phyloP scores from a whole-genome alignment of 2,888 invertebrate species.

The Carterocephalus palaemon region DNA sequence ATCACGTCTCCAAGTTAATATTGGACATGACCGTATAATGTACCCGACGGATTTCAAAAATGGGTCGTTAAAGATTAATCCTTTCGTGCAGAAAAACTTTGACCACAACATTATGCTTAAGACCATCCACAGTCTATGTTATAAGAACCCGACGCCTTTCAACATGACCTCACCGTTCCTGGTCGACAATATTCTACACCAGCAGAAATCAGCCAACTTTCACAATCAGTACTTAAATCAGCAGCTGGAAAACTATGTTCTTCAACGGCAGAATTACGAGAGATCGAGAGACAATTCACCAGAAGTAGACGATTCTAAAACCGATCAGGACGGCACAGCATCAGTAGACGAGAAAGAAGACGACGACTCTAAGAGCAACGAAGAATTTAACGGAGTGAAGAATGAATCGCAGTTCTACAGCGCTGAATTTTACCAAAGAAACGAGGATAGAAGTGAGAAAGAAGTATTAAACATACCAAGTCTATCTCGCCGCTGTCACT shows the following conservation, averaged over 20 bases:
- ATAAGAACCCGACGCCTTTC: constrained; percentile 53
- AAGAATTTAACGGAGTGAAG: constrained; percentile 55
- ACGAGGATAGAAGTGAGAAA: constrained; percentile 51
- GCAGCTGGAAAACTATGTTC: constrained; percentile 65
- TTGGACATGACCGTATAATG: constrained; percentile 44
- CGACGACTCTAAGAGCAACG: constrained; percentile 61
- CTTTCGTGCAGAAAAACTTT: constrained; percentile 50
- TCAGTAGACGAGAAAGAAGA: constrained; percentile 55
- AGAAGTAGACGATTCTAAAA: constrained; percentile 56
- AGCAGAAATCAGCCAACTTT: constrained; percentile 71
- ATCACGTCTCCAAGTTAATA: constrained; percentile 26
- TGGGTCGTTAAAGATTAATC: constrained; percentile 66
- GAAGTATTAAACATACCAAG: constrained; percentile 67
- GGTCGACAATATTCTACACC: constrained; percentile 81
- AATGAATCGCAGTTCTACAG: constrained; percentile 54
- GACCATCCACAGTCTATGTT: constrained; percentile 67
- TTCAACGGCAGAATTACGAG: constrained; percentile 54
- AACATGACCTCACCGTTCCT: constrained; percentile 81
- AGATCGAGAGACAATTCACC: constrained; percentile 63
- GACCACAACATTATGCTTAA: constrained; percentile 74
- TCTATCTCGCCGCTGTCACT: constrained; percentile 70
- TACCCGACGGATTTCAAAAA: constrained; percentile 69
- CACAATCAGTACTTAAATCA: constrained; percentile 78
- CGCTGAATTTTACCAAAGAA: constrained; percentile 53
- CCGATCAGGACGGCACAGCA: constrained; percentile 43